These are phyloP conservation scores for Catocala sponsa DNA, from an alignment of 2,888 invertebrate genomes.

Conservation along the genomic window DNA sequence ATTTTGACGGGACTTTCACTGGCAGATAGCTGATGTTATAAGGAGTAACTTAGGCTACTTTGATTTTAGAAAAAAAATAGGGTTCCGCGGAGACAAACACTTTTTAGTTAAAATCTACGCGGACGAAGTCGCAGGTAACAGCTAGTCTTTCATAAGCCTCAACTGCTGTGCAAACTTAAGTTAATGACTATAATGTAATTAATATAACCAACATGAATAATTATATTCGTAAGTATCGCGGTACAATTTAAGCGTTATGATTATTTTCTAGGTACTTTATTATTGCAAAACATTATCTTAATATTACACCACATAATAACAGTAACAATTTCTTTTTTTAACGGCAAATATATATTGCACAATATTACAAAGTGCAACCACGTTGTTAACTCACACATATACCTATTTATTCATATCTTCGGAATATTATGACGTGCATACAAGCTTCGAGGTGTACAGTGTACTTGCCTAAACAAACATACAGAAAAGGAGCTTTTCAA, in stretches of 20 bases:
- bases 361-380: conserved; percentile 24
- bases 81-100: too few relatives aligned
- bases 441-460: conserved; percentile 25
- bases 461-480: conserved; percentile 26
- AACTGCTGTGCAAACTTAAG: too few relatives aligned
- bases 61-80: too few relatives aligned
- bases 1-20: too few relatives aligned
- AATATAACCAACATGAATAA: too few relatives aligned
- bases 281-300: not conserved
- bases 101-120: too few relatives aligned
- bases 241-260: not conserved
- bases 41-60: too few relatives aligned
- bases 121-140: too few relatives aligned
- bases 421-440: conserved; percentile 5
- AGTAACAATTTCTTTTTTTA: not conserved
- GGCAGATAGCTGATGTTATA: too few relatives aligned
- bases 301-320: not conserved
- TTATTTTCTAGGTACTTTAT: not conserved
- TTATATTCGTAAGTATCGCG: not conserved
- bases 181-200: too few relatives aligned
- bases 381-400: conserved; percentile 6
- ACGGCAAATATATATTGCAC: conserved; percentile 25
- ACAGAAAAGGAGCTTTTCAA: conserved; percentile 44
- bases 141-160: too few relatives aligned
- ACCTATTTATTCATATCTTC: conserved; percentile 10